Evolutionary conservation across 2,797 vertebrate species (phyloP), one percentile per base, ranked within the genome.

Genomic region (Pogonophryne albipinna): DNA sequence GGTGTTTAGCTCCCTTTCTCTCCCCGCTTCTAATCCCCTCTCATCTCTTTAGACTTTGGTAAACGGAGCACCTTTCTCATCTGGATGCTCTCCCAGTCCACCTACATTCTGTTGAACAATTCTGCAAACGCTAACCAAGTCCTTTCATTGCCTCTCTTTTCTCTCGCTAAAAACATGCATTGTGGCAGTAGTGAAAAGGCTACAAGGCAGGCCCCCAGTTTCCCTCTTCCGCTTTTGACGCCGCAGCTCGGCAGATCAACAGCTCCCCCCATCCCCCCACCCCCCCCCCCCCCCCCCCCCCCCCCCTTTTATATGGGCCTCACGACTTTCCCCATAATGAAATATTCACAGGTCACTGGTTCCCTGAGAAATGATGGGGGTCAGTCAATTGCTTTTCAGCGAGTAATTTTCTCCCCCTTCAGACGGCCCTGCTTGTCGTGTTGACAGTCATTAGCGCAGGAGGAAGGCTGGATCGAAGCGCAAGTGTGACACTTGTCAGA

Each of bases 341-440:
- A 97, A 98, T 98, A 97, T 97, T 98, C 96, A 97, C 97, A 97
- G 97, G 97, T 97, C 97, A 98, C 94, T 96, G 97, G 90, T 96
- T 97, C 95, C 94, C 89, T 96, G 97, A 98, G 96, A 96, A 96
- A 97, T 96, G 96, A 96, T 94, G 95, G 96, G 95, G 96, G 96
- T 96, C 96, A 96, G 96, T 97, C 97, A 96, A 94, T 97, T 95
- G 96, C 96, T 97, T 97, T 95, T 95, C 96, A 95, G 95, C 93
- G 93, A 96, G 95, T 96, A 92, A 95, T 96, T 96, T 96, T 96
- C 95, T 95, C 95, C 94, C 93, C 94, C 95, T 92, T 93, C 94
- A 83, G 83, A 88, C 94, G 93, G 94, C 86, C 93, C 90, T 91
- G 95, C 94, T 94, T 93, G 91, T 89, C 92, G 68, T 94, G 95